Evolutionary conservation across 2,113 vertebrate species (phyloP).

Genomic region (Tetrax tetrax): DNA sequence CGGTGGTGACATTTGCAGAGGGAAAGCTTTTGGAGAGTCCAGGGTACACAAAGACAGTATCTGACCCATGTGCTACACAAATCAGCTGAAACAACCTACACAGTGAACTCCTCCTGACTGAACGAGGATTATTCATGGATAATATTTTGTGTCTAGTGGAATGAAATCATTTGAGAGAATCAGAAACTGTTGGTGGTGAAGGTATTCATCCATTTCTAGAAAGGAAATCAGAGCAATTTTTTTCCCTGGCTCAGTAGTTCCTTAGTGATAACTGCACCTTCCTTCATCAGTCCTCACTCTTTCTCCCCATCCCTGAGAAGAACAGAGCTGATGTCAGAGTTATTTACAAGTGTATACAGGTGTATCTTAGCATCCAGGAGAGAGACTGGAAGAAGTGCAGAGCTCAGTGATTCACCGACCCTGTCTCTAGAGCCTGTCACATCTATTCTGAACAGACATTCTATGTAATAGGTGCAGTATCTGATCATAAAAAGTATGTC

Average conservation of each 20-base stretch:
- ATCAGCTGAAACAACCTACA: not conserved
- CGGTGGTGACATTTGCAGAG: not conserved
- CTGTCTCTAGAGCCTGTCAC: constrained; percentile 8
- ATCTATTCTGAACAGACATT: constrained; percentile 32
- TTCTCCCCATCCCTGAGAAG: not conserved
- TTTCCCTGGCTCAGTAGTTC: not conserved
- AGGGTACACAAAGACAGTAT: not conserved
- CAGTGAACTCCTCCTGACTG: not conserved
- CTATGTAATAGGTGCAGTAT: not conserved
- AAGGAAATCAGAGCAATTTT: not conserved
- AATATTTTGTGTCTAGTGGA: not conserved
- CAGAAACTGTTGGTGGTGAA: not conserved
- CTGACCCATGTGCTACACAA: not conserved
- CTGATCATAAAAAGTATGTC: constrained; percentile 19
- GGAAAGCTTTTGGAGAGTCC: not conserved
- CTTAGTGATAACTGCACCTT: not conserved
- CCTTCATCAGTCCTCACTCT: not conserved
- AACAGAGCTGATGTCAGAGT: not conserved
- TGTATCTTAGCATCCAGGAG: not conserved
- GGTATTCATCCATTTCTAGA: not conserved
- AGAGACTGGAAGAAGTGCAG: not conserved
- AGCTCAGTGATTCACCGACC: constrained; percentile 24
- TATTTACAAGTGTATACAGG: constrained; percentile 12
- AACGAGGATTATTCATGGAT: rapidly evolving
- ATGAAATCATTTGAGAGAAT: not conserved